Evolutionary conservation across 2,888 invertebrate genomes (phyloP).

Genomic region (Crematogaster levior): DNA sequence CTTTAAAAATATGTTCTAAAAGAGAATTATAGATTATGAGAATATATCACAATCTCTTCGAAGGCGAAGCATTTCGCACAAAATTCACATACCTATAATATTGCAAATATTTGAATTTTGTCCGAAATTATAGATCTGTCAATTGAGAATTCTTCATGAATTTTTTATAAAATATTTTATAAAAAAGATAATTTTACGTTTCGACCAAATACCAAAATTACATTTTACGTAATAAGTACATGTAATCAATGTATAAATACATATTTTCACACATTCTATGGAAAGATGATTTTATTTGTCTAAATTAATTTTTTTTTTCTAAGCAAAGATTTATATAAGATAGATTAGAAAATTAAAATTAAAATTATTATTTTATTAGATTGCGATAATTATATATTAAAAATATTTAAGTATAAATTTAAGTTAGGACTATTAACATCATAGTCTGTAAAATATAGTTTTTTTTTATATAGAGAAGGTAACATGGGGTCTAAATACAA

Average conservation of each 20-base stretch:
- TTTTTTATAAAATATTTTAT: too few relatives aligned
- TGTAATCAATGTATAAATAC: not conserved
- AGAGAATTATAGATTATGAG: too few relatives aligned
- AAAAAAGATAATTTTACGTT: not conserved
- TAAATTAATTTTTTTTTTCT: not conserved
- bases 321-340: not conserved
- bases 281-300: not conserved
- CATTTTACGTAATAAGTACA: not conserved
- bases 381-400: not conserved
- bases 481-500: too few relatives aligned
- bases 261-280: too few relatives aligned
- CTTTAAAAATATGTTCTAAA: too few relatives aligned
- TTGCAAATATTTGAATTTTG: too few relatives aligned
- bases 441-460: not conserved
- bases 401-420: not conserved
- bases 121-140: not conserved
- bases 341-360: not conserved
- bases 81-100: too few relatives aligned
- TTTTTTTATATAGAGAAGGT: too few relatives aligned
- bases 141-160: not conserved
- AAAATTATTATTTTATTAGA: not conserved
- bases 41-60: too few relatives aligned
- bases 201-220: not conserved
- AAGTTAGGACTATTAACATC: not conserved
- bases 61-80: too few relatives aligned